These are phyloP conservation scores for Polyodon spathula DNA, from an alignment of 2,113 vertebrate species.

Conservation along the genomic window DNA sequence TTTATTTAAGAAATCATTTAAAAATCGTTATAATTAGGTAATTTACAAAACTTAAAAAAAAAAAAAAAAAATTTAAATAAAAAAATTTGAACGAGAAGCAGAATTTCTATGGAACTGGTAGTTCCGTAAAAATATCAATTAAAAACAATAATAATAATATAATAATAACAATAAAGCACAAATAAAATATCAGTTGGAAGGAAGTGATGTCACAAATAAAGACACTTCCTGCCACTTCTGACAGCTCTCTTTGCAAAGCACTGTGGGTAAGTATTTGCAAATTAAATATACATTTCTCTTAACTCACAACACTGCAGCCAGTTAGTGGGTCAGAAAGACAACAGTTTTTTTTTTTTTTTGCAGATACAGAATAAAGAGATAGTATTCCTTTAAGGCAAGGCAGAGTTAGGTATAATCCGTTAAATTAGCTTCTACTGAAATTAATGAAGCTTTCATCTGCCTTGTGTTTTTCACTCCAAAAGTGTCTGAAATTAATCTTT, in stretches of 20 bases:
- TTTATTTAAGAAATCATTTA: too few relatives aligned
- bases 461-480: slow-evolving; percentile 28
- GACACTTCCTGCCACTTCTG: slow-evolving; percentile 15
- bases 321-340: slow-evolving; percentile 29
- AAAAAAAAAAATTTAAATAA: slow-evolving; percentile 47
- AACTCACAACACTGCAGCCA: slow-evolving; percentile 23
- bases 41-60: slow-evolving; percentile 71
- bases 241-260: slow-evolving; percentile 30
- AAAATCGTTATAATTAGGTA: too few relatives aligned
- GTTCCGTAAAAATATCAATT: slow-evolving; percentile 37
- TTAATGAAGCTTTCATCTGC: slow-evolving; percentile 26
- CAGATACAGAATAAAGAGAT: slow-evolving; percentile 33
- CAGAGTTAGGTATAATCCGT: slow-evolving; percentile 34
- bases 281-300: slow-evolving; percentile 37
- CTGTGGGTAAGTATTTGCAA: slow-evolving; percentile 26
- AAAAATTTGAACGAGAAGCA: slow-evolving; percentile 29
- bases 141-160: slow-evolving; percentile 16
- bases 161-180: slow-evolving; percentile 10
- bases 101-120: slow-evolving; percentile 1
- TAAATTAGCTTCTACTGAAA: slow-evolving; percentile 24
- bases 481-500: background rate
- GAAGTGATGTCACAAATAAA: slow-evolving; percentile 20
- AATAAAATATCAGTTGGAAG: slow-evolving; percentile 47
- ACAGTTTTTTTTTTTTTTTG: slow-evolving; percentile 38
- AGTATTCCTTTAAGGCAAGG: slow-evolving; percentile 45